Conservation (phyloP, 23 tunicate genomes). For the Trididemnum clinides region DNA sequence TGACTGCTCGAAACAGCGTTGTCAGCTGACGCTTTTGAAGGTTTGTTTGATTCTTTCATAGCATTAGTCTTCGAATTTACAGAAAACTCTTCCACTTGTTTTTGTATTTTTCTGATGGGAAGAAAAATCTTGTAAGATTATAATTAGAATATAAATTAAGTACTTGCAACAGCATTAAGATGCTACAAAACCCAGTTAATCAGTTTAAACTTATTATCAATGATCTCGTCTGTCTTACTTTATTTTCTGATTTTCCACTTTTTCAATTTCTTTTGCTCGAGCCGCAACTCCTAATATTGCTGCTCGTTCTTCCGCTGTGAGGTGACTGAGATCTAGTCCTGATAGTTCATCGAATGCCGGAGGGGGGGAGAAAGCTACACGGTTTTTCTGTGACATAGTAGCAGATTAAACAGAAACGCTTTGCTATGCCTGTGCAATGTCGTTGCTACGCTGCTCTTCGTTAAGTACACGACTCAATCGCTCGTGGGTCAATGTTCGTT, state of each 20-base stretch:
- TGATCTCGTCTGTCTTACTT: neutral
- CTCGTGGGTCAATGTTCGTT: too few species aligned
- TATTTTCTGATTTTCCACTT: slow-evolving; percentile 45
- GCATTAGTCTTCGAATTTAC: too few species aligned
- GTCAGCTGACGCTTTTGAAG: too few species aligned
- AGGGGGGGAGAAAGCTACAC: neutral
- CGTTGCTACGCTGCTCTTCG: too few species aligned
- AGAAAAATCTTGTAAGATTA: too few species aligned
- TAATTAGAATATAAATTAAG: too few species aligned
- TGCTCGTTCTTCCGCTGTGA: slow-evolving; percentile 77
- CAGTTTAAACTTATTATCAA: neutral
- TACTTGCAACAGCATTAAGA: too few species aligned
- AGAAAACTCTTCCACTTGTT: slow-evolving; percentile 63
- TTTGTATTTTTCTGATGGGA: slow-evolving; percentile 69
- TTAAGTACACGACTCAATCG: too few species aligned
- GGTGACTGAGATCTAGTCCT: slow-evolving; percentile 83
- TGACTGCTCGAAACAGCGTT: too few species aligned
- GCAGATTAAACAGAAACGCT: neutral
- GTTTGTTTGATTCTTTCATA: too few species aligned
- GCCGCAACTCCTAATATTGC: slow-evolving; percentile 91
- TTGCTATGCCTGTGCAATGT: too few species aligned
- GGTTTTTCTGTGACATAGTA: slow-evolving; percentile 14
- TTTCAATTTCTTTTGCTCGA: slow-evolving; percentile 82
- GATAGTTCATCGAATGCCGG: slow-evolving; percentile 73
- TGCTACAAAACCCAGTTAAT: too few species aligned